These are phyloP conservation scores for Pseudonaja textilis DNA, from an alignment of 2,113 vertebrate species.

Conservation along the genomic window DNA sequence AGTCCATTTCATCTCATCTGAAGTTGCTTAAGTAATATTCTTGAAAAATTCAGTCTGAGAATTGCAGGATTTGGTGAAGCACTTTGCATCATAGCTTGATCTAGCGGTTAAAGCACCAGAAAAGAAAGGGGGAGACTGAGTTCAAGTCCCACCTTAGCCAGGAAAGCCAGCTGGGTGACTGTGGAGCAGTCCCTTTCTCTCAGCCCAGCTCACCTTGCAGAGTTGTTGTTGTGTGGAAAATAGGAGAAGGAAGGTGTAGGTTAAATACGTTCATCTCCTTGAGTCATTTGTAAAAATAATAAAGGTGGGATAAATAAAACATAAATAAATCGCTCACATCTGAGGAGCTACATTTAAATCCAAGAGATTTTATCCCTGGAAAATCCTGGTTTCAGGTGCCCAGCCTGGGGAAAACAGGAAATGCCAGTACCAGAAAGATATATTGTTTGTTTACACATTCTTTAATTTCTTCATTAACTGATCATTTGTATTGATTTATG, in stretches of 20 bases:
- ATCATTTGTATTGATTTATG: not conserved
- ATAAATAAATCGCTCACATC: not conserved
- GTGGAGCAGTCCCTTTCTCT: not conserved
- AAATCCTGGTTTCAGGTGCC: not conserved
- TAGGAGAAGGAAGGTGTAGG: not conserved
- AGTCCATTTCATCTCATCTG: not conserved
- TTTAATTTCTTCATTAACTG: not conserved
- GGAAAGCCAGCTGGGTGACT: not conserved
- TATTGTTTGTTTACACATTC: not conserved
- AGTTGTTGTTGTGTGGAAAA: not conserved
- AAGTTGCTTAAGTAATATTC: not conserved
- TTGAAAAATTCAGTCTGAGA: not conserved
- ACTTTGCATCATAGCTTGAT: too few relatives aligned
- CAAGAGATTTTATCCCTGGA: not conserved
- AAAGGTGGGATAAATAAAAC: not conserved
- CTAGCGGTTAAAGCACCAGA: not conserved
- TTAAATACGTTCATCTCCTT: not conserved
- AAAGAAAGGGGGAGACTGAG: not conserved
- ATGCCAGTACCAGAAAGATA: not conserved
- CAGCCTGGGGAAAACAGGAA: not conserved
- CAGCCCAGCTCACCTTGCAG: not conserved
- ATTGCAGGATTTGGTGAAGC: not conserved
- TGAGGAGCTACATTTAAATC: not conserved
- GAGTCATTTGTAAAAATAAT: not conserved
- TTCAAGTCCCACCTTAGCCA: not conserved